Evolutionary conservation across 2,888 invertebrate species (phyloP).

Genomic region (Meganola albula): DNA sequence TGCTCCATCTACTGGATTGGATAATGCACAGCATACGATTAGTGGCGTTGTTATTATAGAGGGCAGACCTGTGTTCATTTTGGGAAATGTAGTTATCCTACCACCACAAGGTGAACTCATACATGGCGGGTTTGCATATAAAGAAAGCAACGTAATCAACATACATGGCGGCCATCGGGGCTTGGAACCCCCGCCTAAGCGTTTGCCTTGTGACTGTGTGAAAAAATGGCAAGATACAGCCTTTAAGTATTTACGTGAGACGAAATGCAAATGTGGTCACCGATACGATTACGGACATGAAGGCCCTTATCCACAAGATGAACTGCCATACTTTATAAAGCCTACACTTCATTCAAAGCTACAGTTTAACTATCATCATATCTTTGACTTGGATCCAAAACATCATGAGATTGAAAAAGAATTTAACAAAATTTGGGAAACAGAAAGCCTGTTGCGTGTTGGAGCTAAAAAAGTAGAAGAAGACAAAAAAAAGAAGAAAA

Average conservation of each 20-base stretch:
- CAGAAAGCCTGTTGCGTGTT: slow-evolving; percentile 51
- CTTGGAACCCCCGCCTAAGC: slow-evolving; percentile 33
- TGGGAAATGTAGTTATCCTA: slow-evolving; percentile 45
- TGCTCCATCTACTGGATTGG: slow-evolving; percentile 46
- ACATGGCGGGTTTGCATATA: slow-evolving; percentile 50
- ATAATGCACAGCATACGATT: slow-evolving; percentile 52
- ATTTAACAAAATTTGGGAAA: slow-evolving; percentile 57
- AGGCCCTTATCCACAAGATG: slow-evolving; percentile 46
- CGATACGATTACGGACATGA: slow-evolving; percentile 55
- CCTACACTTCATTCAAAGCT: slow-evolving; percentile 39
- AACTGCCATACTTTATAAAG: slow-evolving; percentile 54
- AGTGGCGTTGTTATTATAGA: slow-evolving; percentile 46
- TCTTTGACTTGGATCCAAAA: slow-evolving; percentile 52
- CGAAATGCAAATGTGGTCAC: slow-evolving; percentile 60
- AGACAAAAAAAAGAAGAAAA: slow-evolving; percentile 40
- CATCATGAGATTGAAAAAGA: slow-evolving; percentile 47
- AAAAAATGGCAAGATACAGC: slow-evolving; percentile 49
- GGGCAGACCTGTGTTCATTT: slow-evolving; percentile 45
- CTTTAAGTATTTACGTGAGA: slow-evolving; percentile 43
- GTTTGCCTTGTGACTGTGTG: slow-evolving; percentile 53
- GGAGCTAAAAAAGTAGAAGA: too few relatives aligned
- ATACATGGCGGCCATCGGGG: slow-evolving; percentile 54
- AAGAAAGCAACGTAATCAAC: slow-evolving; percentile 40
- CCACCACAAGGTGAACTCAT: slow-evolving; percentile 52
- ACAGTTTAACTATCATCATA: slow-evolving; percentile 55